A percentile compares a stretch with the other conserved stretches of the same genome.
phyloP scores from a whole-genome alignment of 1,140 invertebrate genomes.

The Nasonia longicornis region DNA sequence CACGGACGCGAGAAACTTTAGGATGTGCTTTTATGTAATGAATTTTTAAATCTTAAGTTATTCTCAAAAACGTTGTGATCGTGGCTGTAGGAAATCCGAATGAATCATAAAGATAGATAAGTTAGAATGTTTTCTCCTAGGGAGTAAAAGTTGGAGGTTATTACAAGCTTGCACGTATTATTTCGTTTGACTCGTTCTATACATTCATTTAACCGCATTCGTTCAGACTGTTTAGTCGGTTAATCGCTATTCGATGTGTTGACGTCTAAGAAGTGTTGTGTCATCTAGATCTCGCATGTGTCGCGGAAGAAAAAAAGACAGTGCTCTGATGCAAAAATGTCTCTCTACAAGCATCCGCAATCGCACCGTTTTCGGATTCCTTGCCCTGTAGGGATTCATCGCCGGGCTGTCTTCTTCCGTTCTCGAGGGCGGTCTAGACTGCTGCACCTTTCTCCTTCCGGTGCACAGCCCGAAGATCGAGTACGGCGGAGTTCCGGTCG shows the following conservation, averaged over 20 bases:
- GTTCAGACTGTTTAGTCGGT: background rate
- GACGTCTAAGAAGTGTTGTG: background rate
- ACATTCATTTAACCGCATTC: too few relatives aligned
- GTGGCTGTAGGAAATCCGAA: too few relatives aligned
- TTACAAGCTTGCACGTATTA: too few relatives aligned
- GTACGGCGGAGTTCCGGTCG: conserved; percentile 50
- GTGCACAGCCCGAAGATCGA: conserved; percentile 67
- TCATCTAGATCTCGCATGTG: background rate
- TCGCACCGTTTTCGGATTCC: conserved; percentile 42
- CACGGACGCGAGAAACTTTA: background rate
- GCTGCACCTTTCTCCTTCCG: conserved; percentile 53
- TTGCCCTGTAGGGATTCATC: conserved; percentile 27
- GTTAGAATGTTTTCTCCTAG: background rate
- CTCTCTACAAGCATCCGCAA: background rate
- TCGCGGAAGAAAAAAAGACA: background rate
- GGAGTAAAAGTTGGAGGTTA: background rate
- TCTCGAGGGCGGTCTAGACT: conserved; percentile 47
- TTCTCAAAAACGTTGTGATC: too few relatives aligned
- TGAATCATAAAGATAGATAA: too few relatives aligned
- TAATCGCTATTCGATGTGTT: background rate
- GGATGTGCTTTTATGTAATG: background rate
- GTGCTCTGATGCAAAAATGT: background rate
- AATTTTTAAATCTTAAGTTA: too few relatives aligned
- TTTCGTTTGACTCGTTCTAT: too few relatives aligned
- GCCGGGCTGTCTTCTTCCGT: conserved; percentile 39